Evolutionary conservation across 2,888 invertebrate species (phyloP), one percentile per base, ranked within the genome.

Genomic region (Tetramorium bicarinatum): DNA sequence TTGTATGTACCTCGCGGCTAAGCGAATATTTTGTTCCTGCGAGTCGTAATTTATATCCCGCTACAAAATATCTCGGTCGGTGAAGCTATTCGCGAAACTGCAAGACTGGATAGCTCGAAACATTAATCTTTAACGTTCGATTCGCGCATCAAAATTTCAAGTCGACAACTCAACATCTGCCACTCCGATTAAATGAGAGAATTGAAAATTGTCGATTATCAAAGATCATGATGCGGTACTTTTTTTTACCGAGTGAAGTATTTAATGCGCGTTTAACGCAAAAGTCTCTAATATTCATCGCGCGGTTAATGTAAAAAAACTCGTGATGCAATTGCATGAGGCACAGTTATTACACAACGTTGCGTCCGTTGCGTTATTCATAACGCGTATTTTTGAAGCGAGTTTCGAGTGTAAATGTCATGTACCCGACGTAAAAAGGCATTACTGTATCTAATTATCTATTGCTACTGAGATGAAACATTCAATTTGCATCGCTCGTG

Each of bases 401-500:
- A 34, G 29, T 47, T 29, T 62, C 61, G 38, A 52, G 38, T 25
- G 34, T 72, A 71, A 44, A 47, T 47, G 59, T 79, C 69, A 11
- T 59, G 69, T 64, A 52, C 25, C 38, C 52, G 52, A 44, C 25
- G n/a, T 29, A 59, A 25, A 64, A 47, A 72, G 56, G 9, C 34
- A 71, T 81, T 34, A 34, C n/a, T 49, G 21, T 44, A 64, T 25
- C 25, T 41, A 54, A 41, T 64, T 25, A 41, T 54, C 77, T 77
- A 74, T 64, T 29, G 9, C 62, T 81, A 62, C 52, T 75, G 38
- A 66, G 38, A 76, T 49, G 52, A 56, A 34, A 29, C 76, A 77
- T 54, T 82, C 77, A 79, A 41, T 62, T 76, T 41, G 41, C 62
- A 54, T 72, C 71, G 54, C 77, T 79, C 85, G 83, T 66, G 84